A percentile compares a stretch with the other conserved stretches of the same genome.
phyloP scores from a whole-genome alignment of 2,888 invertebrate genomes.

The Cremastinae sp. region DNA sequence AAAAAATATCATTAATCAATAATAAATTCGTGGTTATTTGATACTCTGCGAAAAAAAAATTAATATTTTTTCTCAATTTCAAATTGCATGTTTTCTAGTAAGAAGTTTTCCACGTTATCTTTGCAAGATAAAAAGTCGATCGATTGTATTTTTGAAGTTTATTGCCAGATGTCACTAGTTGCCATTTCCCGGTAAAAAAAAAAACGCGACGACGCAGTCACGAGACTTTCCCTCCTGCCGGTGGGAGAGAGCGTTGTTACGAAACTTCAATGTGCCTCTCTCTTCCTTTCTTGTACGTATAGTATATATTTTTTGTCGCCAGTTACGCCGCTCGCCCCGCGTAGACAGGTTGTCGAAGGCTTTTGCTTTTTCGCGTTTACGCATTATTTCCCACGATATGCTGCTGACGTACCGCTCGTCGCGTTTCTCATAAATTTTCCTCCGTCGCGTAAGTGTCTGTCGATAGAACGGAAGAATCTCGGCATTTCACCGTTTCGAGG shows the following conservation, averaged over 20 bases:
- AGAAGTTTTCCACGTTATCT: conserved; percentile 1
- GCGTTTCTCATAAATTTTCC: conserved; percentile 16
- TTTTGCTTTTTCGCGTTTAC: conserved; percentile 35
- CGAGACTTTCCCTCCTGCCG: conserved; percentile 18
- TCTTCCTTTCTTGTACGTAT: conserved; percentile 10
- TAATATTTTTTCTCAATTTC: too few relatives aligned
- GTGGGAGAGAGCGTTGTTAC: conserved; percentile 29
- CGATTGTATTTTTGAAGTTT: not conserved
- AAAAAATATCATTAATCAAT: too few relatives aligned
- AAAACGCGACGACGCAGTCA: not conserved
- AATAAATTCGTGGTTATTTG: too few relatives aligned
- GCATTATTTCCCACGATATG: conserved; percentile 29
- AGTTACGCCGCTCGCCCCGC: conserved; percentile 54
- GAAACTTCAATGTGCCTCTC: conserved; percentile 25
- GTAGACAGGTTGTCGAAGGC: conserved; percentile 36
- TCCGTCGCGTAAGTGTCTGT: conserved; percentile 34
- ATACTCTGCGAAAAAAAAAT: too few relatives aligned
- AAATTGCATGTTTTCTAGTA: too few relatives aligned
- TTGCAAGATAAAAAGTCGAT: not conserved
- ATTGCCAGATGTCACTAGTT: conserved; percentile 42
- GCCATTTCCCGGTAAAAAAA: conserved; percentile 11
- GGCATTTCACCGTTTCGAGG: conserved; percentile 3
- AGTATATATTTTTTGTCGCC: conserved; percentile 50
- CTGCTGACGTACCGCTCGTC: conserved; percentile 43
- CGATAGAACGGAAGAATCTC: not conserved